phyloP scores from a whole-genome alignment of 2,113 vertebrate species.

The Anolis sagrei region DNA sequence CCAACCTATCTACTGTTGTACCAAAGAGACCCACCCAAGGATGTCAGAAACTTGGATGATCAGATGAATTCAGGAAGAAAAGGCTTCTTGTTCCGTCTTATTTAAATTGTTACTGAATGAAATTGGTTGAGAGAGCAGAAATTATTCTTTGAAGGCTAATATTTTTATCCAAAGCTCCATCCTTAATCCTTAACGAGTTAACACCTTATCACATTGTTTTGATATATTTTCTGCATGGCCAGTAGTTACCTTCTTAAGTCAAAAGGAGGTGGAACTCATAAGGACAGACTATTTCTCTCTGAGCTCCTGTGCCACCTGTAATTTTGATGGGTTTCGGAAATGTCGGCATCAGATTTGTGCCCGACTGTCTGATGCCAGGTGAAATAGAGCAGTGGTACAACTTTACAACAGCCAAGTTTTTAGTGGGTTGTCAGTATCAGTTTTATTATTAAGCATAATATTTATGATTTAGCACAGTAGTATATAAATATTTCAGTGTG shows the following conservation, averaged over 20 bases:
- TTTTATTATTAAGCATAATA: constrained; percentile 27
- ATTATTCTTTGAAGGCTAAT: neutral
- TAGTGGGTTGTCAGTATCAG: constrained; percentile 18
- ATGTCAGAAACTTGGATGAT: neutral
- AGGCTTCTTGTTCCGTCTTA: no score
- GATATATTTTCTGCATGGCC: neutral
- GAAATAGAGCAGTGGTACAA: neutral
- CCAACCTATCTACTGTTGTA: neutral
- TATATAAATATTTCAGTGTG: constrained; percentile 27
- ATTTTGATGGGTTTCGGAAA: neutral
- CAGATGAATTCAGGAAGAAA: neutral
- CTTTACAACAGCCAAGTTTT: neutral
- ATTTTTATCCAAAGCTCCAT: neutral
- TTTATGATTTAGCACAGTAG: constrained; percentile 21
- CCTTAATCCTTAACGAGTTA: neutral
- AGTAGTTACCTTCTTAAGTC: accelerated
- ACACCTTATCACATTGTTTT: neutral
- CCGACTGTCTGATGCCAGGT: accelerated
- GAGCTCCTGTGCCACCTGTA: neutral
- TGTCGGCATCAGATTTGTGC: accelerated
- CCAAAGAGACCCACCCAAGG: neutral
- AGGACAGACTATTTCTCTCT: neutral
- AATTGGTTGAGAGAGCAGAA: neutral
- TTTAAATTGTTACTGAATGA: neutral
- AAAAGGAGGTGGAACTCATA: neutral